Percentiles rank a stretch among this genome's conserved stretches.
Evolutionary conservation across 2,888 invertebrate genomes (phyloP).

Genomic region (Limnephilus marmoratus): DNA sequence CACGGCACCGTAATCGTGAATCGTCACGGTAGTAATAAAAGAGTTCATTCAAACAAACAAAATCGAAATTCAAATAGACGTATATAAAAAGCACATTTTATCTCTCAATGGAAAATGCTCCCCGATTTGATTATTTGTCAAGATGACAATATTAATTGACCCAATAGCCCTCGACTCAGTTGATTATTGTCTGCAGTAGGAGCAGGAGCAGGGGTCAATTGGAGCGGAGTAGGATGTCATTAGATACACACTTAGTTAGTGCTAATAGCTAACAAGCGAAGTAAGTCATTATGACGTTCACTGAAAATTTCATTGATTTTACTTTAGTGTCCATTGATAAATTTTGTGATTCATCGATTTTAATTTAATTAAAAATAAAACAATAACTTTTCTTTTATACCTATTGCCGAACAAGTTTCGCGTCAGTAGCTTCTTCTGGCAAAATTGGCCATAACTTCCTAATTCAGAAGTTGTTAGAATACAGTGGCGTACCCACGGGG

Average conservation of each 20-base stretch:
- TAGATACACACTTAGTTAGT: neutral
- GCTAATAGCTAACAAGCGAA: neutral
- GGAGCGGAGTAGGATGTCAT: constrained; percentile 4
- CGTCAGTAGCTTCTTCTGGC: too few species aligned
- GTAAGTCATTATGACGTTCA: neutral
- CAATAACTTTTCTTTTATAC: neutral
- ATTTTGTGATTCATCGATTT: neutral
- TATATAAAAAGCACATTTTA: neutral
- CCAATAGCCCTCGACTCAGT: neutral
- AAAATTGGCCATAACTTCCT: neutral
- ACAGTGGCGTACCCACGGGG: too few species aligned
- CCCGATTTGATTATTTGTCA: neutral
- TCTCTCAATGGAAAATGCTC: neutral
- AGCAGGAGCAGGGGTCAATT: neutral
- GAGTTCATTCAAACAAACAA: too few species aligned
- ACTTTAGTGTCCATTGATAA: neutral
- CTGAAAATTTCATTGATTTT: neutral
- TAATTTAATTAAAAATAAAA: neutral
- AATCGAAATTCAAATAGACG: too few species aligned
- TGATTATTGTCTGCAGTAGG: neutral
- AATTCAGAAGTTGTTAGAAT: neutral
- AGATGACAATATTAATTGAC: constrained; percentile 12
- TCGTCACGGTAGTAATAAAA: too few species aligned
- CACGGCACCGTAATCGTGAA: too few species aligned
- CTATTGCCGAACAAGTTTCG: neutral